Base-by-base conservation (phyloP, 2,888 invertebrate genomes). In the Cryptocheilus praepositus region DNA sequence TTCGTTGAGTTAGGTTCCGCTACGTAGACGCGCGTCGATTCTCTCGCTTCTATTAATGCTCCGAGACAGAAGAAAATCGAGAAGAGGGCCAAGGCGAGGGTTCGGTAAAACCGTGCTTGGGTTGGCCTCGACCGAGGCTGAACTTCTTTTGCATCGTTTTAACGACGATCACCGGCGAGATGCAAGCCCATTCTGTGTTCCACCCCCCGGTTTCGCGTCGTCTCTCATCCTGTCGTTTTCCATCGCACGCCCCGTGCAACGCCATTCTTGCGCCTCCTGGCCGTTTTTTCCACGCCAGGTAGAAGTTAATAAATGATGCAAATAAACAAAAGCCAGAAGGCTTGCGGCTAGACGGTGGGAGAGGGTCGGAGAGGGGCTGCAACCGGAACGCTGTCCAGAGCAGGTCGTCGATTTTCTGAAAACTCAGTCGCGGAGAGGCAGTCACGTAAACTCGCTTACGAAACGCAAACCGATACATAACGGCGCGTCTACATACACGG, bases 301-400 rank as follows among this genome's bases (percentile, higher is more conserved):
- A 54, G 65, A 67, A 70, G 46, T 70, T 77, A 77, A 77, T 77
- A 75, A 77, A 77, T 67, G 77, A 77, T 57, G 70, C 73, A 67
- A 77, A 77, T 71, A 44, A 51, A 62, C 51, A 57, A 62, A 51
- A 46, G 16, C 46, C 19, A 22, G 43, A 22, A 46, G 49, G 21
- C 18, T 51, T 22, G 46, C 13, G 57, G 11, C 25, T 25, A 25
- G 15, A 52, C 22, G 46, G 60, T 25, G 15, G 51, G 7, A 8
- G 55, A 36, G 61, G 25, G 25, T 25, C 5, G 5, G 25, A 25
- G 25, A 5, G 25, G 25, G 25, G 36, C 36, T 11, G 36, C 3
- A 36, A 36, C 13, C 13, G 36, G 36, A 36, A 7, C 11, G 8
- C 36, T 36, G 36, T 36, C 36, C 36, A 11, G 13, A 11, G 36